A percentile compares a stretch with the other conserved stretches of the same genome.
phyloP scores from a whole-genome alignment of 2,113 vertebrate genomes.

The Plectropomus leopardus region DNA sequence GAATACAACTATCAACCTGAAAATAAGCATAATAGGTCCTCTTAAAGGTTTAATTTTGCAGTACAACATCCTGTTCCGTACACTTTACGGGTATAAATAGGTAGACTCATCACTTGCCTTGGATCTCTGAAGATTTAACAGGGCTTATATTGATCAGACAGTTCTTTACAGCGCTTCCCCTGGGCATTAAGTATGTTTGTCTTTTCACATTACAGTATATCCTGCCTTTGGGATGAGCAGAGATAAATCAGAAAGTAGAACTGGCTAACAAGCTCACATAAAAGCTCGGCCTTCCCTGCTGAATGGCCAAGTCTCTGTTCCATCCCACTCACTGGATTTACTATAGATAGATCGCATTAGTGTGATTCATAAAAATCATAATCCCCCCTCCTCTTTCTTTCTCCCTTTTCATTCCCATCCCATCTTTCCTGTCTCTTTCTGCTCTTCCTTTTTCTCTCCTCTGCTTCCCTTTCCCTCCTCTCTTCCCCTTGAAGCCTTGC shows the following conservation, averaged over 20 bases:
- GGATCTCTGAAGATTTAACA: neutral
- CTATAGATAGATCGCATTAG: conserved; percentile 59
- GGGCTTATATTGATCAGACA: conserved; percentile 7
- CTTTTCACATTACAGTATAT: conserved; percentile 16
- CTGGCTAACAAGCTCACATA: conserved; percentile 48
- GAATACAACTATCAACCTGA: too few relatives aligned
- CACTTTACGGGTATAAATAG: neutral
- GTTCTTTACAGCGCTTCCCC: neutral
- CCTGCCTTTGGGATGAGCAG: conserved; percentile 18
- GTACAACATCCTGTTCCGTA: neutral
- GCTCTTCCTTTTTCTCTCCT: neutral
- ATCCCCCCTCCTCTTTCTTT: neutral
- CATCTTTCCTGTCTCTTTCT: conserved; percentile 29
- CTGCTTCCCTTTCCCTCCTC: neutral
- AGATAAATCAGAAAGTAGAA: conserved; percentile 17
- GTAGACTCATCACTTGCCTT: neutral
- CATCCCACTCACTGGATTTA: conserved; percentile 57
- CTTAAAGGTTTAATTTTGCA: neutral
- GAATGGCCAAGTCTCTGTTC: conserved; percentile 36
- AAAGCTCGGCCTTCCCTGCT: conserved; percentile 41
- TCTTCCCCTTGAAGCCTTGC: conserved; percentile 37
- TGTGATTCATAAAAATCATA: conserved; percentile 70
- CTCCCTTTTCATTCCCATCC: neutral
- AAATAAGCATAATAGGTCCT: too few relatives aligned
- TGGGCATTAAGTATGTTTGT: neutral